These are phyloP conservation scores for Polietes domitor DNA, from an alignment of 2,888 invertebrate genomes.

Conservation along the genomic window DNA sequence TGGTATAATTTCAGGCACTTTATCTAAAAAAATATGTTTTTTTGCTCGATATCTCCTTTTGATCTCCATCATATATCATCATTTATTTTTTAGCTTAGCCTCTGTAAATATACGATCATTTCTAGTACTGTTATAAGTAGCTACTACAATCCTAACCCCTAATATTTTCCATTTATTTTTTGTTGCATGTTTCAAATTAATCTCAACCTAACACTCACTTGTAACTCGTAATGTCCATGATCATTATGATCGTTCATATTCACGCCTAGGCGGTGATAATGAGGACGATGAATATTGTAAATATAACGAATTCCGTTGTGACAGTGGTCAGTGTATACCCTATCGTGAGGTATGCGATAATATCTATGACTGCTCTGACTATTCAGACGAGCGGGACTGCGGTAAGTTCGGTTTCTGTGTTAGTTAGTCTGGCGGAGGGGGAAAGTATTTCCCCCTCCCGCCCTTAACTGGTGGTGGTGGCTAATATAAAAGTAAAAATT, in stretches of 20 bases:
- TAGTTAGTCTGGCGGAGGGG: not conserved
- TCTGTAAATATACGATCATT: not conserved
- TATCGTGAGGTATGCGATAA: constrained; percentile 84
- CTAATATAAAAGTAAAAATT: constrained; percentile 24
- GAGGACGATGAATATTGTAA: constrained; percentile 77
- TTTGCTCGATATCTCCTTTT: not conserved
- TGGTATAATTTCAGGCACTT: too few relatives aligned
- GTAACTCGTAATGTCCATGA: not conserved
- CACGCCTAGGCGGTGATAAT: constrained; percentile 60
- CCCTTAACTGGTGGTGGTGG: constrained; percentile 51
- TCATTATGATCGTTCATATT: not conserved
- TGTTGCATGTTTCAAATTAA: constrained; percentile 37
- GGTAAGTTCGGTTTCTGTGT: constrained; percentile 83
- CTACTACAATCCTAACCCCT: not conserved
- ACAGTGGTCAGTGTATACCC: constrained; percentile 84
- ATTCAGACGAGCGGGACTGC: constrained; percentile 89
- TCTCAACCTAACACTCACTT: constrained; percentile 8
- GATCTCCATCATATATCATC: not conserved
- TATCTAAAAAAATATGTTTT: not conserved
- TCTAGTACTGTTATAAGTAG: not conserved
- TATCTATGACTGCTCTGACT: constrained; percentile 86
- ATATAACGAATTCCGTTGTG: constrained; percentile 85
- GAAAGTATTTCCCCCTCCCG: not conserved
- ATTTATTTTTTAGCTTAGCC: not conserved
- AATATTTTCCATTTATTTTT: constrained; percentile 31